Percentiles rank a stretch among this genome's conserved stretches.
These are phyloP conservation scores for Tautogolabrus adspersus DNA, from an alignment of 2,113 vertebrate genomes.

Conservation along the genomic window DNA sequence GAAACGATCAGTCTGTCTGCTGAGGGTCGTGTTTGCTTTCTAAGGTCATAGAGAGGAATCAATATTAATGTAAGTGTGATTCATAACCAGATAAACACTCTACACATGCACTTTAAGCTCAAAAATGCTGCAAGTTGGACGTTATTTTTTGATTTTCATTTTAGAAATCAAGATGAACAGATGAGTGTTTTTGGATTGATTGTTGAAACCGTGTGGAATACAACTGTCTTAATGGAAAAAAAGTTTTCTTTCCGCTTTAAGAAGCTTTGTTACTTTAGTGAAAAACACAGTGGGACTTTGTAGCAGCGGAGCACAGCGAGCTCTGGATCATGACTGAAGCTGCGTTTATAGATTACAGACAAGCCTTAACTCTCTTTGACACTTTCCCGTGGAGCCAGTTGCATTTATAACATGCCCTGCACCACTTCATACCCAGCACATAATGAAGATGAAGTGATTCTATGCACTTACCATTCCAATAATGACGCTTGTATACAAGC, in stretches of 20 bases:
- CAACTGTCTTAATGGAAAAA: no score
- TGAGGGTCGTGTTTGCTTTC: no score
- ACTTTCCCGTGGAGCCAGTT: not conserved
- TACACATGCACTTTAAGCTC: no score
- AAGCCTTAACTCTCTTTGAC: slow-evolving; percentile 17
- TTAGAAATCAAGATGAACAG: no score
- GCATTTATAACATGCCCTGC: not conserved
- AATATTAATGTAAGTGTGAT: no score
- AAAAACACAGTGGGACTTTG: slow-evolving; percentile 1
- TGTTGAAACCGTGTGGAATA: no score
- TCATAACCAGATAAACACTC: no score
- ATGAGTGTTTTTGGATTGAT: no score
- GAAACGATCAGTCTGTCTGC: no score
- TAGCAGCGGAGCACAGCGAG: not conserved
- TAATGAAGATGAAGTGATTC: not conserved
- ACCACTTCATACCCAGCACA: not conserved
- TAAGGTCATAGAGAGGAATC: no score
- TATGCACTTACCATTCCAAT: not conserved
- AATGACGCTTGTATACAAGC: not conserved
- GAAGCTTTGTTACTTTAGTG: not conserved
- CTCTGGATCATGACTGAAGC: slow-evolving; percentile 4
- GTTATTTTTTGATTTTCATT: no score
- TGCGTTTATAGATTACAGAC: not conserved
- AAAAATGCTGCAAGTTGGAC: no score
- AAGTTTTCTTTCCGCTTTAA: not conserved